phyloP scores from a whole-genome alignment of 2,113 vertebrate species.

The Microcebus jonahi region DNA sequence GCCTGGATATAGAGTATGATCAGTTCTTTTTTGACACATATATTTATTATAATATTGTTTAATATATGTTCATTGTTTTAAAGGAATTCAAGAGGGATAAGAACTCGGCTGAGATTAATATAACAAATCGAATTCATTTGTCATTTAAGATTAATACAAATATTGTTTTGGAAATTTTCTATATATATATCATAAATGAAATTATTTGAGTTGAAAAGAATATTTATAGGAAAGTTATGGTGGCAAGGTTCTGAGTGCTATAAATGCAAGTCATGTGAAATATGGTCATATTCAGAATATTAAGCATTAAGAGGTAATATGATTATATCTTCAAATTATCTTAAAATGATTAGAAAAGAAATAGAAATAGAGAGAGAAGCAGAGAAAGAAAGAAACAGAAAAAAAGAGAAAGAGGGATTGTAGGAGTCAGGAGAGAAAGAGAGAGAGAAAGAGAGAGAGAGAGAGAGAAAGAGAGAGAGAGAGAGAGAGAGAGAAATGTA shows the following conservation, averaged over 20 bases:
- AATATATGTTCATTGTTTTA: not conserved
- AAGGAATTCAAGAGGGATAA: not conserved
- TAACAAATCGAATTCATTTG: not conserved
- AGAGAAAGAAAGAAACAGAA: not conserved
- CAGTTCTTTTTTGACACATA: not conserved
- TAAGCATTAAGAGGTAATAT: not conserved
- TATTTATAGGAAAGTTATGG: not conserved
- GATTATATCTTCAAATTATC: not conserved
- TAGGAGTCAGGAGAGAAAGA: not conserved
- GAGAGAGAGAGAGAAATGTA: not conserved
- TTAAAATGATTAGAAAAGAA: not conserved
- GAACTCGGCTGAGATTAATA: not conserved
- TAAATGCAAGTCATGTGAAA: not conserved
- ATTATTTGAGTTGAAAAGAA: not conserved
- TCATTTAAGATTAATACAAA: not conserved
- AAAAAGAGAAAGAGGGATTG: not conserved
- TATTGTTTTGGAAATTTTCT: not conserved
- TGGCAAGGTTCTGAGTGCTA: not conserved
- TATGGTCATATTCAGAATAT: not conserved
- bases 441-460: not conserved
- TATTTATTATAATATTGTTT: not conserved
- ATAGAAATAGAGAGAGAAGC: not conserved
- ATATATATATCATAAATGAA: not conserved
- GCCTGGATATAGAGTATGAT: not conserved
- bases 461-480: not conserved